Base-by-base conservation (phyloP, 2,797 vertebrate species). In the Sebastes trivittatus region DNA sequence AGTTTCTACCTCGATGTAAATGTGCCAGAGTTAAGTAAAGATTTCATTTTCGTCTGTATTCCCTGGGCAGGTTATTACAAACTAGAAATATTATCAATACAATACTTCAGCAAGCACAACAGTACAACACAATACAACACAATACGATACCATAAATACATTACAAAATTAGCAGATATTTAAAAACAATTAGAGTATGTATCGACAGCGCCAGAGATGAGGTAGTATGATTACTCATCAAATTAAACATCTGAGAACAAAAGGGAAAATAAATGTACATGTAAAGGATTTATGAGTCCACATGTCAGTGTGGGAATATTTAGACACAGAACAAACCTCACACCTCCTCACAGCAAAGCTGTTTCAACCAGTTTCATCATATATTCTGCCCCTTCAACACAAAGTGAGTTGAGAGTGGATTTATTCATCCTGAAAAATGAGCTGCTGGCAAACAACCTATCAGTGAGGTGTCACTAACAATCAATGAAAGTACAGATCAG, bases 361-460 rank as follows among this genome's bases (percentile, higher is more conserved):
- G 72, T 84, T 88, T 85, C 85, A 62, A 1, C 23, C 76, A 20
- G 69, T 89, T 88, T 83, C 84, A 87, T 84, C 86, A 85, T 73
- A 73, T 67, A 54, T 61, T 54, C 71, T 54, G 64, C 30, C 8
- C 13, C 49, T 77, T 71, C 61, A 52, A 68, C 66, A 29, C 69
- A 72, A 72, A 55, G 20, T 8, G 8, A 80, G 73, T 25, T 32
- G 52, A 79, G 66, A 68, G 22, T 52, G 30, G 30, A 72, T 59
- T 58, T 49, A 74, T 70, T 74, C 59, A 55, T 54, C 68, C 13
- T 63, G 72, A 60, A 74, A 77, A 73, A 34, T 14, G 6, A 60
- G 59, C 46, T 8, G 11, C 49, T n/a, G 36, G 72, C 60, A 61
- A 74, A 68, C 46, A 42, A 32, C 27, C 11, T 30, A 18, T 32